Evolutionary conservation across 2,113 vertebrate species (phyloP).

Genomic region (Lagenorhynchus albirostris): DNA sequence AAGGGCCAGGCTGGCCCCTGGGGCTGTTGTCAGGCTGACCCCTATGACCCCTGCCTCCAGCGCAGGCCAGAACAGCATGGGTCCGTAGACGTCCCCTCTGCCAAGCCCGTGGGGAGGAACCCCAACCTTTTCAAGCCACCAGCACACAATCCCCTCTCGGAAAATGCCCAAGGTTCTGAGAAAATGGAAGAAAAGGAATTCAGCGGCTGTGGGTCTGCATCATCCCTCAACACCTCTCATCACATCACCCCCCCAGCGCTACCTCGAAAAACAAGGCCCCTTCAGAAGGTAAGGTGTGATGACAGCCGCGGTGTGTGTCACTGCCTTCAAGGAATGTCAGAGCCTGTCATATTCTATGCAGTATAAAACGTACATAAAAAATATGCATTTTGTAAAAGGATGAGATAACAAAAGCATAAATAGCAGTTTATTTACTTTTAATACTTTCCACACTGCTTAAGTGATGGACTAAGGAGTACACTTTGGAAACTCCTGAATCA

Average conservation of each 20-base stretch:
- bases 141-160: slow-evolving; percentile 73
- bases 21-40: slow-evolving; percentile 88
- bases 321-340: background rate
- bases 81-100: background rate
- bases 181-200: slow-evolving; percentile 76
- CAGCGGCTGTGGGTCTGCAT: slow-evolving; percentile 53
- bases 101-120: background rate
- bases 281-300: slow-evolving; percentile 88
- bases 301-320: fast-evolving
- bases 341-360: fast-evolving
- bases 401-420: background rate
- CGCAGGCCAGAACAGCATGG: slow-evolving; percentile 79
- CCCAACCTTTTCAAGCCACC: slow-evolving; percentile 80
- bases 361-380: too few relatives aligned
- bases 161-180: slow-evolving; percentile 67
- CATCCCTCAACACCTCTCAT: slow-evolving; percentile 77
- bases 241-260: slow-evolving; percentile 83
- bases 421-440: background rate
- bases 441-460: background rate
- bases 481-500: background rate
- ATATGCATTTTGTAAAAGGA: background rate
- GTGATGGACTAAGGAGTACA: too few relatives aligned
- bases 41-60: slow-evolving; percentile 87
- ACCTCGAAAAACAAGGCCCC: slow-evolving; percentile 87
- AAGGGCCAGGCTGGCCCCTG: slow-evolving; percentile 77